Percentiles rank a stretch among this genome's conserved stretches.
These are phyloP conservation scores for Caenorhabditis sulstoni DNA, from an alignment of 2,888 invertebrate species.

Conservation along the genomic window DNA sequence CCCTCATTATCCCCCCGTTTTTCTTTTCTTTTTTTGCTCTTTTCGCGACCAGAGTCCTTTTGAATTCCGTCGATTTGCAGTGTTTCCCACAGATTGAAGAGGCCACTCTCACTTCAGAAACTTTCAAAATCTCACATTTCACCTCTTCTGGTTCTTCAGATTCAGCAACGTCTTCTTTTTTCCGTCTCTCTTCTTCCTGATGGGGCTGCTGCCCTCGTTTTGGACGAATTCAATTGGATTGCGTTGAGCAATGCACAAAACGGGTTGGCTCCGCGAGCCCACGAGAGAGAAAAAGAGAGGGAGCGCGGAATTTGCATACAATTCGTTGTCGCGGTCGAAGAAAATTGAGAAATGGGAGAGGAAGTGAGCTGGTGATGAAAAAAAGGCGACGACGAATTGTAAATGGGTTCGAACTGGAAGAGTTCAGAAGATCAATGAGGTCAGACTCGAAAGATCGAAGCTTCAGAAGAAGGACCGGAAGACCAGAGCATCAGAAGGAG, in stretches of 20 bases:
- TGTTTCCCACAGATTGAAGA: not conserved
- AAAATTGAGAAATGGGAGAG: slow-evolving; percentile 1
- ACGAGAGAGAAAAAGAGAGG: not conserved
- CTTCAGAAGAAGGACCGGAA: not conserved
- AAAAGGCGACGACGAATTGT: slow-evolving; percentile 2
- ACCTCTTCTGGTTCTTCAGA: slow-evolving; percentile 14
- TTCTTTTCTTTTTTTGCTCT: not conserved
- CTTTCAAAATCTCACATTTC: slow-evolving; percentile 48
- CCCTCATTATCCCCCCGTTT: not conserved
- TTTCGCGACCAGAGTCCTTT: not conserved
- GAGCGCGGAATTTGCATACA: slow-evolving; percentile 20
- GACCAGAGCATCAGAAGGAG: too few relatives aligned
- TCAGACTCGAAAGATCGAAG: not conserved
- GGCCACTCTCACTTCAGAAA: slow-evolving; percentile 22
- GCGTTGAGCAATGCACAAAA: slow-evolving; percentile 40
- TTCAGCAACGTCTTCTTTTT: too few relatives aligned
- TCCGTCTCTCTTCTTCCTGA: slow-evolving; percentile 2
- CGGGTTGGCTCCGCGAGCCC: too few relatives aligned
- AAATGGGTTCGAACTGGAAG: slow-evolving; percentile 2
- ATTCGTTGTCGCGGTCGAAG: not conserved
- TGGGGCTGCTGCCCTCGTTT: not conserved
- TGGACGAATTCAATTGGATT: slow-evolving; percentile 35
- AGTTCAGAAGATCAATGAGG: slow-evolving; percentile 28
- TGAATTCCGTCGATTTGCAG: not conserved
- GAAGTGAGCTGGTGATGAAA: not conserved